Evolutionary conservation across 2,888 invertebrate species (phyloP).

Genomic region (Drosophila subquinaria): DNA sequence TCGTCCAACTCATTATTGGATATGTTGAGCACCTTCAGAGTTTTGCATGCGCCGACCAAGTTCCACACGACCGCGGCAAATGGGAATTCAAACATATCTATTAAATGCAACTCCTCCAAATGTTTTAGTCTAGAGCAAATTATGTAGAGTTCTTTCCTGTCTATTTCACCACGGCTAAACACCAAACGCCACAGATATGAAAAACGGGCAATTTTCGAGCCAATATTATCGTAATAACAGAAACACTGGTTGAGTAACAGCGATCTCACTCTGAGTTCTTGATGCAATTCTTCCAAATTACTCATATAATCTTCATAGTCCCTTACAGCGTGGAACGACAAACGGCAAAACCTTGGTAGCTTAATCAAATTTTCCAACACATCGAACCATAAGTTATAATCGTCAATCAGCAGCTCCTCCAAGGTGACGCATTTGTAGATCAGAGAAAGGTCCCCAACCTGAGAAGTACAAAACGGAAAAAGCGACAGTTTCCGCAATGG

Average conservation of each 20-base stretch:
- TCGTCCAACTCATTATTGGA: background rate
- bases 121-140: conserved; percentile 4
- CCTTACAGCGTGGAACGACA: background rate
- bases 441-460: conserved; percentile 2
- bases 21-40: conserved; percentile 9
- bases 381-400: background rate
- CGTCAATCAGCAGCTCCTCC: conserved; percentile 1
- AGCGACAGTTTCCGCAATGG: conserved; percentile 9
- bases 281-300: background rate
- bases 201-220: background rate
- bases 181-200: conserved; percentile 9
- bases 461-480: background rate
- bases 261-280: background rate
- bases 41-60: background rate
- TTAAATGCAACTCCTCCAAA: conserved; percentile 10
- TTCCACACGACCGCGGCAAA: conserved; percentile 5
- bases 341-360: conserved; percentile 3
- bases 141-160: background rate
- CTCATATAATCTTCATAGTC: background rate
- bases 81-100: background rate
- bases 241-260: background rate
- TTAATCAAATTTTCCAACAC: background rate
- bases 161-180: background rate
- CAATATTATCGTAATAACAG: background rate
- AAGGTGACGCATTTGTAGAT: conserved; percentile 6